A percentile compares a stretch with the other conserved stretches of the same genome.
Conservation (phyloP, 2,113 vertebrate species). For the Antigone vipio region DNA sequence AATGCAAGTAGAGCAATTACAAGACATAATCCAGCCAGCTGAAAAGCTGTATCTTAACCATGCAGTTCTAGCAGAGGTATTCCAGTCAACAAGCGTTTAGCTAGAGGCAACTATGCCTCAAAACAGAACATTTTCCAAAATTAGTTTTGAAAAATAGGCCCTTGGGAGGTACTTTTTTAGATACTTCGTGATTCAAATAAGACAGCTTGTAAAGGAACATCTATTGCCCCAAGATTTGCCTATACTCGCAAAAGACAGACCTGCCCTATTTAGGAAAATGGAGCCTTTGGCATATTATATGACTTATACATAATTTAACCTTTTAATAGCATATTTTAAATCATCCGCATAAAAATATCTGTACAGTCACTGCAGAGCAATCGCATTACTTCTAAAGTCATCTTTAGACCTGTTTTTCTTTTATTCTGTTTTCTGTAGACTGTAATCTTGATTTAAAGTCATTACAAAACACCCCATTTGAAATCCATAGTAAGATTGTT, state of each 20-base stretch:
- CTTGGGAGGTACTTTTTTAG: conserved; percentile 1
- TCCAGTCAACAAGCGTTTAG: not conserved
- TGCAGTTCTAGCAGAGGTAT: not conserved
- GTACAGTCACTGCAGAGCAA: not conserved
- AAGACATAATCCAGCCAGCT: conserved; percentile 16
- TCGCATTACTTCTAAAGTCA: not conserved
- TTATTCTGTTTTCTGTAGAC: not conserved
- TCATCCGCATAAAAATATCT: not conserved
- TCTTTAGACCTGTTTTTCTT: not conserved
- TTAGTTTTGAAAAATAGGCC: conserved; percentile 45
- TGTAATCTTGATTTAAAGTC: not conserved
- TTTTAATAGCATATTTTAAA: not conserved
- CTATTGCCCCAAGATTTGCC: conserved; percentile 21
- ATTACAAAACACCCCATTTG: rapidly evolving
- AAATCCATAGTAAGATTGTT: not conserved
- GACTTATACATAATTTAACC: conserved; percentile 19
- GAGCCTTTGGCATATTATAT: not conserved
- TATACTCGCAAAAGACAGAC: not conserved
- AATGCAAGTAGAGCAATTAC: conserved; percentile 27
- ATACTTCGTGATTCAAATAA: conserved; percentile 27
- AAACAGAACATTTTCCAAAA: conserved; percentile 46
- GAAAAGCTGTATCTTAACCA: conserved; percentile 13
- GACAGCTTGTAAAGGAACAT: conserved; percentile 24
- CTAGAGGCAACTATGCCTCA: conserved; percentile 27
- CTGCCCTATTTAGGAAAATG: not conserved